Evolutionary conservation across 2,113 vertebrate species (phyloP).

Genomic region (Marcusenius ussheri): DNA sequence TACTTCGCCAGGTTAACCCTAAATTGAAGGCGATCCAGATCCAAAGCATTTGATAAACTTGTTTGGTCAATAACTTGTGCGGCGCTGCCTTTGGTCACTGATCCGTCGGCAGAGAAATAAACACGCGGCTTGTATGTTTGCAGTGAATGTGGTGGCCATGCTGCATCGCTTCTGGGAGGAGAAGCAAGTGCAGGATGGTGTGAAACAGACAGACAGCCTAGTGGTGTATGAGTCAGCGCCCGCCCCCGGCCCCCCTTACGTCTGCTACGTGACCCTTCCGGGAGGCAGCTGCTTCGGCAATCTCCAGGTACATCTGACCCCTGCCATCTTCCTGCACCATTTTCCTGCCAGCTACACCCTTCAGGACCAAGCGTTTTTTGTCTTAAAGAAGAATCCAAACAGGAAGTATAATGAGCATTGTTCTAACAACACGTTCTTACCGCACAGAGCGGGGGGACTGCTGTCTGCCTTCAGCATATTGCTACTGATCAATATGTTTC

Average conservation of each 20-base stretch:
- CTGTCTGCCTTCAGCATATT: background rate
- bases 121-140: constrained; percentile 32
- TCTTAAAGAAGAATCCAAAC: background rate
- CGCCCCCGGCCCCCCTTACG: constrained; percentile 64
- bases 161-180: constrained; percentile 83
- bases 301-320: constrained; percentile 63
- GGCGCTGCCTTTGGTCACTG: background rate
- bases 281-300: constrained; percentile 87
- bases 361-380: background rate
- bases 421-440: background rate
- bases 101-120: background rate
- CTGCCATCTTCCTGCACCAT: background rate
- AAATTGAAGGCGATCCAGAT: background rate
- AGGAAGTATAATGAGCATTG: background rate
- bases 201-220: constrained; percentile 55
- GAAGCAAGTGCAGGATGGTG: constrained; percentile 59
- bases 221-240: constrained; percentile 73
- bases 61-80: background rate
- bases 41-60: background rate
- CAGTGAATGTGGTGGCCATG: constrained; percentile 81
- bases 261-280: constrained; percentile 81
- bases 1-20: background rate
- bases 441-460: background rate
- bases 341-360: background rate
- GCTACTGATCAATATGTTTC: background rate